phyloP scores from a whole-genome alignment of 1,140 invertebrate genomes.

The Rhopalosiphum padi region DNA sequence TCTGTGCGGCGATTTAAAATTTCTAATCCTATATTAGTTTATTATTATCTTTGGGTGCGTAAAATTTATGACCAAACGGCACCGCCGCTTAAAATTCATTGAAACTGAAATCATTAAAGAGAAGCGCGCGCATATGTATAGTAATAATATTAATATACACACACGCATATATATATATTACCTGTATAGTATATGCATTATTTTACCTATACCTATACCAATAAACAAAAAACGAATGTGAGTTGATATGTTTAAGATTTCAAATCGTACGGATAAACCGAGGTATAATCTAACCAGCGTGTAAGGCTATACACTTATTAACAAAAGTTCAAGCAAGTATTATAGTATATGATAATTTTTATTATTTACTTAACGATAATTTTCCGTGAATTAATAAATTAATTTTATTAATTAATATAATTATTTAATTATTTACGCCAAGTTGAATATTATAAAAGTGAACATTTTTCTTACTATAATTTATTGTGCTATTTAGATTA shows the following conservation, averaged over 20 bases:
- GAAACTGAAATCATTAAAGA: background rate
- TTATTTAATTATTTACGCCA: too few relatives aligned
- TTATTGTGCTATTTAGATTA: too few relatives aligned
- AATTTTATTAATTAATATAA: background rate
- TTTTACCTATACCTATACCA: background rate
- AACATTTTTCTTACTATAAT: too few relatives aligned
- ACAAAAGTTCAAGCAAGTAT: background rate
- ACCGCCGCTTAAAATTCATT: background rate
- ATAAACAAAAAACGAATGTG: background rate
- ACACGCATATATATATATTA: too few relatives aligned
- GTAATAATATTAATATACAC: background rate
- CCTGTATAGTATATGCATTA: background rate
- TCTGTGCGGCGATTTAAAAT: background rate
- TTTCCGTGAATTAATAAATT: background rate
- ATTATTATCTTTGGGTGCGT: background rate
- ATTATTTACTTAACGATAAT: background rate
- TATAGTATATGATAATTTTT: background rate
- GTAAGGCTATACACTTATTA: background rate
- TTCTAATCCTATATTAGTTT: background rate
- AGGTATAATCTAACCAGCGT: background rate
- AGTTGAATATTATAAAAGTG: too few relatives aligned
- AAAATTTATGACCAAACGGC: background rate
- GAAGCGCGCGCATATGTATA: background rate
- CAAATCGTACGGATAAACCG: background rate
- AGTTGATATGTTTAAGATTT: background rate